Evolutionary conservation across 2,113 vertebrate species (phyloP), one percentile per base, ranked within the genome.

Genomic region (Coregonus clupeaformis): DNA sequence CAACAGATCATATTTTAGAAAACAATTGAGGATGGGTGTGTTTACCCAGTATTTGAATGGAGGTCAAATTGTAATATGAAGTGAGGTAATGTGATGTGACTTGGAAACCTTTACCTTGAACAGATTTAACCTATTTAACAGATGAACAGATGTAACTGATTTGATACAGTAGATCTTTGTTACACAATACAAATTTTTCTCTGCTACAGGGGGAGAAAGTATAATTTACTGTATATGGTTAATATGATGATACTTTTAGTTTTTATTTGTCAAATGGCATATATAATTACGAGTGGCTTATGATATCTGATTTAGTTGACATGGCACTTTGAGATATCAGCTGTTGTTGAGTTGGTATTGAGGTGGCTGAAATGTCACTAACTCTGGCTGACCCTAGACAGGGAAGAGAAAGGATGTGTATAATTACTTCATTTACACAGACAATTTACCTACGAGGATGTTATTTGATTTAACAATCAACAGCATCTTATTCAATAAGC

Each of bases 291-390:
- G 1, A 60, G n/a, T 60, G 57, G 57, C 57, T 60, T 60, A 60
- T 22, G n/a, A 16, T 60, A 16, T 60, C 57, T 22, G n/a, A 2
- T 60, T 60, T 60, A 24, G 57, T 60, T 60, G 57, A 22, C n/a
- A 22, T 22, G 57, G 5, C n/a, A 60, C 57, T 60, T 55, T 55
- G 6, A 14, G 52, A 55, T 20, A 18, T 20, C 57, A 60, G 57
- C n/a, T 60, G 57, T 60, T 60, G n/a, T 22, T 60, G 57, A 60
- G 57, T 22, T 24, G n/a, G 57, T n/a, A 60, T 60, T 60, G 57
- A 16, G 18, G 57, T 60, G 6, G 20, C n/a, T 60, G 18, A 22
- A 9, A 60, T 55, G 52, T 55, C 18, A 55, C 52, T 14, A 18
- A 55, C 18, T 22, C 57, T 60, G 57, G 24, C 4, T 60, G n/a